These are phyloP conservation scores for Bombus pyrosoma DNA, from an alignment of 1,140 invertebrate genomes.

Conservation along the genomic window DNA sequence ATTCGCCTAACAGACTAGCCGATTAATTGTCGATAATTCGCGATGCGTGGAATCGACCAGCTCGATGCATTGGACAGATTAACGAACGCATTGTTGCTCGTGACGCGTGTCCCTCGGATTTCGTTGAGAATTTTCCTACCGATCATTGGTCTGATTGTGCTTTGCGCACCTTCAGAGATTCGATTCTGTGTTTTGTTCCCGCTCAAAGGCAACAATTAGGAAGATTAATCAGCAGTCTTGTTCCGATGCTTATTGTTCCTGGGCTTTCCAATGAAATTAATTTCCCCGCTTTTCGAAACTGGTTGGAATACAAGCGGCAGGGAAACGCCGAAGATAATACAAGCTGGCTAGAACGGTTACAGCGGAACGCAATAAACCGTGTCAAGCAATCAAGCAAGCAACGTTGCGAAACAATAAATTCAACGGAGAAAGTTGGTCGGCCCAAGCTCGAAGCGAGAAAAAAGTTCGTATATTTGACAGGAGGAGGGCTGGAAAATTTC, in stretches of 20 bases:
- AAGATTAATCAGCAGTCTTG: neutral
- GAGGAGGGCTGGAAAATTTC: neutral
- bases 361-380: neutral
- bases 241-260: neutral
- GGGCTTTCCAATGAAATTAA: neutral
- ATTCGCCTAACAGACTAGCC: too few species aligned
- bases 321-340: neutral
- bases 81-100: slow-evolving; percentile 9
- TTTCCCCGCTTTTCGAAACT: neutral
- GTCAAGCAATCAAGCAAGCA: slow-evolving; percentile 17
- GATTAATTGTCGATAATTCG: slow-evolving; percentile 25
- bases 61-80: neutral
- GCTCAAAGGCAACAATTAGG: neutral
- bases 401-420: slow-evolving; percentile 14
- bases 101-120: neutral
- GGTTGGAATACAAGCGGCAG: neutral
- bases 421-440: neutral
- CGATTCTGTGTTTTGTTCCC: neutral
- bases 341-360: neutral
- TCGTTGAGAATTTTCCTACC: neutral
- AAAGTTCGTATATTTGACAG: slow-evolving; percentile 29
- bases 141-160: neutral
- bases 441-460: neutral
- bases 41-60: slow-evolving; percentile 9
- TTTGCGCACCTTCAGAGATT: neutral